A percentile compares a stretch with the other conserved stretches of the same genome.
Evolutionary conservation across 2,888 invertebrate genomes (phyloP).

Genomic region (Panorpa germanica): DNA sequence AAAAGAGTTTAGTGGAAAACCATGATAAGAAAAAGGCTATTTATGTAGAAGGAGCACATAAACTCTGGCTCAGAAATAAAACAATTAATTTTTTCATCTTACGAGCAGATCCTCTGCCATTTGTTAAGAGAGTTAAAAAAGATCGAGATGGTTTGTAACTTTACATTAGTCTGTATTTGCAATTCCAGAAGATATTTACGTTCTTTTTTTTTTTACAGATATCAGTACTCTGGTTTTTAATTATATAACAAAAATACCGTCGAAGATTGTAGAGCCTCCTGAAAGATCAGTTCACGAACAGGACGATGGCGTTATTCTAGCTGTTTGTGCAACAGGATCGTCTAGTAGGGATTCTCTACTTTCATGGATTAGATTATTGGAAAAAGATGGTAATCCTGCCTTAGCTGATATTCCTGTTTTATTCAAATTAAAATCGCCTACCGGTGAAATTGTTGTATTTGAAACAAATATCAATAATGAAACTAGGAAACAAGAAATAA

Average conservation of each 20-base stretch:
- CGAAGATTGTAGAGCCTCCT: constrained; percentile 22
- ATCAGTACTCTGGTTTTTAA: constrained; percentile 46
- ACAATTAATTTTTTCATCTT: constrained; percentile 71
- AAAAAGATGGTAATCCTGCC: constrained; percentile 52
- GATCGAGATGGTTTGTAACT: constrained; percentile 43
- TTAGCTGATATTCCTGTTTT: constrained; percentile 62
- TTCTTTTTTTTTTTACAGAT: constrained; percentile 31
- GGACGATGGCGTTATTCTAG: constrained; percentile 75
- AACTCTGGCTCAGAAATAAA: constrained; percentile 56
- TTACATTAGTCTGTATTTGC: constrained; percentile 6
- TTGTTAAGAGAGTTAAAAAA: constrained; percentile 24
- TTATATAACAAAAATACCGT: constrained; percentile 27
- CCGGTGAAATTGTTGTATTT: constrained; percentile 7
- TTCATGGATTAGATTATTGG: constrained; percentile 76
- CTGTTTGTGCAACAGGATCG: constrained; percentile 79
- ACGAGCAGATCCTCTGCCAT: constrained; percentile 43
- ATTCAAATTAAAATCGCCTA: constrained; percentile 54
- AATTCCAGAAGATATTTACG: constrained; percentile 6
- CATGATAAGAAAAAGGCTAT: constrained; percentile 44
- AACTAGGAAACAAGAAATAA: constrained; percentile 3
- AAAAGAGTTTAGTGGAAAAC: constrained; percentile 44
- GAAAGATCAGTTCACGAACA: constrained; percentile 73
- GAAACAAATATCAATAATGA: neutral
- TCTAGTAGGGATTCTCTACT: constrained; percentile 78
- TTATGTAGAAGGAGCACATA: constrained; percentile 70